A percentile compares a stretch with the other conserved stretches of the same genome.
Conservation (phyloP, 2,888 invertebrate genomes). For the Eupithecia subumbrata region DNA sequence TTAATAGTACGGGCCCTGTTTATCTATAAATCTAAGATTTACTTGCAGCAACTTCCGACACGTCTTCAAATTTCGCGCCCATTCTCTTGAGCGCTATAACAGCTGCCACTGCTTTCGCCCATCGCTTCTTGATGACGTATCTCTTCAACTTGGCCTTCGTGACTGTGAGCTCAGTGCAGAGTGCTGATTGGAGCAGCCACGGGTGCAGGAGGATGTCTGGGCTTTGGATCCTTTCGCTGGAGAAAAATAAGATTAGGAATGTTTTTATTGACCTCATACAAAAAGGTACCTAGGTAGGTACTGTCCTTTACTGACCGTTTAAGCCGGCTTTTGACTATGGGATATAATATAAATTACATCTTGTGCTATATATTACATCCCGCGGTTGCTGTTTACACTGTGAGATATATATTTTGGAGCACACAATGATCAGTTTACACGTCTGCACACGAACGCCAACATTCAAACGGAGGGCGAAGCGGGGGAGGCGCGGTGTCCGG, state of each 20-base stretch:
- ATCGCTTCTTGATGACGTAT: constrained; percentile 94
- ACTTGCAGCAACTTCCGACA: constrained; percentile 44
- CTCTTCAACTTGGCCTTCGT: constrained; percentile 92
- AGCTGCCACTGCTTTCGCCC: constrained; percentile 95
- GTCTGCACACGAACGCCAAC: too few relatives aligned
- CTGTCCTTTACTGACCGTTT: too few relatives aligned
- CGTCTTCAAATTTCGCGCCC: constrained; percentile 90
- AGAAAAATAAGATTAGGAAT: neutral
- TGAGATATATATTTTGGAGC: too few relatives aligned
- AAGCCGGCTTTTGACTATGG: too few relatives aligned
- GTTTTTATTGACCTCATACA: neutral
- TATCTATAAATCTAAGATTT: constrained; percentile 10
- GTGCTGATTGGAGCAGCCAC: constrained; percentile 88
- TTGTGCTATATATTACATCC: too few relatives aligned
- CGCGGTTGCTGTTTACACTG: too few relatives aligned
- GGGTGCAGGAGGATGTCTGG: constrained; percentile 89
- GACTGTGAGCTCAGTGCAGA: constrained; percentile 87
- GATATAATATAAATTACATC: too few relatives aligned
- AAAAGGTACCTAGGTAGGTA: too few relatives aligned
- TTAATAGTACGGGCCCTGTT: too few relatives aligned
- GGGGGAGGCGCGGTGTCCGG: too few relatives aligned
- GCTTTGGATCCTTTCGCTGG: constrained; percentile 89
- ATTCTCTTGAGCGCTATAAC: constrained; percentile 93
- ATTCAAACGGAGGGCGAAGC: too few relatives aligned
- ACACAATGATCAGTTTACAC: too few relatives aligned